Evolutionary conservation across 2,888 invertebrate genomes (phyloP).

Genomic region (Monochamus alternatus): DNA sequence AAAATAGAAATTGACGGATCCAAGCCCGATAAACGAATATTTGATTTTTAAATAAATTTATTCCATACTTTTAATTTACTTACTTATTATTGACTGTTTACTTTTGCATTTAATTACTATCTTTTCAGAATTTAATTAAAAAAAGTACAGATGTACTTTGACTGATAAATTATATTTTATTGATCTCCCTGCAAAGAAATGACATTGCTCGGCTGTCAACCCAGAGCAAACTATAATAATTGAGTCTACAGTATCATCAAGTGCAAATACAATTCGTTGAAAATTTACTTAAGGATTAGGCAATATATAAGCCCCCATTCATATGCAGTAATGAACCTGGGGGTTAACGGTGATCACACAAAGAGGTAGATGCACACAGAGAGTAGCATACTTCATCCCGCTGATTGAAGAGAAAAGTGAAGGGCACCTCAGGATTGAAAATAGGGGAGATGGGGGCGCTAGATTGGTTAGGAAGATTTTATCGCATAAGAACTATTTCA

Average conservation of each 20-base stretch:
- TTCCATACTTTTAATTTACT: too few species aligned
- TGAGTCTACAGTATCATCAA: constrained; percentile 5
- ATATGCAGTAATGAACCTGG: constrained; percentile 54
- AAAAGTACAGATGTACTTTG: too few species aligned
- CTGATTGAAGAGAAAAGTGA: constrained; percentile 49
- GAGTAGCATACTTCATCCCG: constrained; percentile 44
- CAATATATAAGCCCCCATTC: constrained; percentile 52
- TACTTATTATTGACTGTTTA: too few species aligned
- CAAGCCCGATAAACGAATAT: too few species aligned
- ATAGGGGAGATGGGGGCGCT: constrained; percentile 41
- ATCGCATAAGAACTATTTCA: background rate
- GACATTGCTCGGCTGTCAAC: background rate
- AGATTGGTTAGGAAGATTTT: background rate
- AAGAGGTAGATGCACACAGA: constrained; percentile 50
- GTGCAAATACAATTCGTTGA: constrained; percentile 51
- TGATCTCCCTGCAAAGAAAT: too few species aligned
- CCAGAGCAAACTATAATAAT: constrained; percentile 43
- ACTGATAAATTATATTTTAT: too few species aligned
- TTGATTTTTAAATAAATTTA: too few species aligned
- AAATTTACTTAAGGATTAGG: constrained; percentile 57
- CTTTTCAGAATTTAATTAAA: too few species aligned
- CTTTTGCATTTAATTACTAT: too few species aligned
- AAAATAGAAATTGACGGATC: too few species aligned
- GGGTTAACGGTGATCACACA: constrained; percentile 54
- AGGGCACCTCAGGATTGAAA: constrained; percentile 35